Conservation (phyloP, 1,140 invertebrate genomes). For the Brachionus asplanchnoidis region DNA sequence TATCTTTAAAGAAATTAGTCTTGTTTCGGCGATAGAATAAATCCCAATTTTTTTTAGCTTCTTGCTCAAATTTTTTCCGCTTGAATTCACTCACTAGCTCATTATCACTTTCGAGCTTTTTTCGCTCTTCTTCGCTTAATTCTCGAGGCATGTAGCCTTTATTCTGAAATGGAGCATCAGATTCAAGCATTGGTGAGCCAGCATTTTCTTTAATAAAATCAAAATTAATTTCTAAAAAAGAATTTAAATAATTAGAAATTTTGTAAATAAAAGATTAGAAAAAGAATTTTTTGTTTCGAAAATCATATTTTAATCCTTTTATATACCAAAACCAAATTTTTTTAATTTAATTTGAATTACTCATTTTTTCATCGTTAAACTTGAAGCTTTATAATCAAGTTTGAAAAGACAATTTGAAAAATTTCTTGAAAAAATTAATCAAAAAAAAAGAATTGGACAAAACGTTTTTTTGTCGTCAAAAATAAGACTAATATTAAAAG, state of each 20-base stretch:
- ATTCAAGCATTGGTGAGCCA: not conserved
- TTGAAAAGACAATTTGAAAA: no score
- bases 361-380: not conserved
- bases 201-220: not conserved
- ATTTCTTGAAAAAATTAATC: no score
- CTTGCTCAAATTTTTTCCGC: not conserved
- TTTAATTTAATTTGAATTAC: not conserved
- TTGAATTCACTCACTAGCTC: slow-evolving; percentile 33
- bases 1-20: slow-evolving; percentile 82
- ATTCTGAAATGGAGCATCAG: not conserved
- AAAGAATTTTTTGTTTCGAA: not conserved
- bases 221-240: not conserved
- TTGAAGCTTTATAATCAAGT: not conserved
- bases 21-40: slow-evolving; percentile 84
- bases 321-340: not conserved
- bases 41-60: slow-evolving; percentile 68
- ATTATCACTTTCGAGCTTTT: slow-evolving; percentile 11
- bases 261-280: not conserved
- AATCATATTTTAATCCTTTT: not conserved
- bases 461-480: not conserved
- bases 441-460: no score
- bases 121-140: not conserved
- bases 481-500: not conserved
- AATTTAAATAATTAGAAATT: not conserved
- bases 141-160: not conserved